These are phyloP conservation scores for Micrastur ruficollis DNA, from an alignment of 2,797 vertebrate species.

Conservation along the genomic window DNA sequence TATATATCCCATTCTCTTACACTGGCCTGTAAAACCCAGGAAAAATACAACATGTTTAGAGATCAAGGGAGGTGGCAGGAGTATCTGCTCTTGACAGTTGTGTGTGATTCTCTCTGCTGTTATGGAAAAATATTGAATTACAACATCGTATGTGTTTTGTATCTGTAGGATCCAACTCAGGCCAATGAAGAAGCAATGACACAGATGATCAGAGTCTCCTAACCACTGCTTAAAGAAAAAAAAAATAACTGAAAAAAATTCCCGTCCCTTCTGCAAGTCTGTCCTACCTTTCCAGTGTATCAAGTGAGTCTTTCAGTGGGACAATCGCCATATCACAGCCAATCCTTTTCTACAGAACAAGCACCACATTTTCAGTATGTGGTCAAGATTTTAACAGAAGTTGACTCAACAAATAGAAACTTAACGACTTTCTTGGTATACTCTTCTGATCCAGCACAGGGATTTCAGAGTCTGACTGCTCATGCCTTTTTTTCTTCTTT, in stretches of 20 bases:
- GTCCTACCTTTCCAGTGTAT: slow-evolving; percentile 49
- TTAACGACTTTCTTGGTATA: not conserved
- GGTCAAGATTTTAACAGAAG: slow-evolving; percentile 56
- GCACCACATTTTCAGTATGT: slow-evolving; percentile 49
- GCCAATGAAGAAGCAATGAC: slow-evolving; percentile 88
- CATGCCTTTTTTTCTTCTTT: not conserved
- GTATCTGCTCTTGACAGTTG: not conserved
- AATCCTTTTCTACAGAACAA: slow-evolving; percentile 68
- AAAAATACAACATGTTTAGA: not conserved
- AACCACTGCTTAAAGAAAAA: slow-evolving; percentile 63
- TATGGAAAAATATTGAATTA: not conserved
- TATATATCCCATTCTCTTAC: not conserved
- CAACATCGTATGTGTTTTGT: slow-evolving; percentile 24
- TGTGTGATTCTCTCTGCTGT: not conserved
- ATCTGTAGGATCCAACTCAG: slow-evolving; percentile 83
- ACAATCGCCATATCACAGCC: slow-evolving; percentile 47
- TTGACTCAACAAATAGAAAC: not conserved
- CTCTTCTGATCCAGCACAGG: not conserved
- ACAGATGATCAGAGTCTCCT: slow-evolving; percentile 93
- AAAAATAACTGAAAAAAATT: slow-evolving; percentile 18
- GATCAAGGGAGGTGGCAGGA: not conserved
- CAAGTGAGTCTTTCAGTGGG: slow-evolving; percentile 48
- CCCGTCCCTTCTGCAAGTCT: slow-evolving; percentile 36
- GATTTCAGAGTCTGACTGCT: slow-evolving; percentile 7
- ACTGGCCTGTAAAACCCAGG: not conserved